Evolutionary conservation across 2,888 invertebrate species (phyloP).

Genomic region (Cosmorhoe ocellata): DNA sequence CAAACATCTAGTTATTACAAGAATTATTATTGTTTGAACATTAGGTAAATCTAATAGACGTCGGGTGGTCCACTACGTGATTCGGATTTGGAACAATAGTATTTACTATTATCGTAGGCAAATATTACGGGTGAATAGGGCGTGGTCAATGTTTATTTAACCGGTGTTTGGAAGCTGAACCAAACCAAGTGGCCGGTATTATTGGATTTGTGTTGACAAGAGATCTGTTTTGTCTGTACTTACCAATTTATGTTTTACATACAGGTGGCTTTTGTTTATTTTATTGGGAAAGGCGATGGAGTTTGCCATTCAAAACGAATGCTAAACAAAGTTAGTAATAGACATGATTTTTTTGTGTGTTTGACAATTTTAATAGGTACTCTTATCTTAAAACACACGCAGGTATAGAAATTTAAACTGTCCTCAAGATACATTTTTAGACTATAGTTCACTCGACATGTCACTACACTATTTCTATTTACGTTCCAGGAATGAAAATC

Average conservation of each 20-base stretch:
- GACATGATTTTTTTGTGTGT: neutral
- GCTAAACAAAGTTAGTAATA: too few species aligned
- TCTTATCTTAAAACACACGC: too few species aligned
- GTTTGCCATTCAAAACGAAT: neutral
- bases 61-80: slow-evolving; percentile 40
- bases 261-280: slow-evolving; percentile 15
- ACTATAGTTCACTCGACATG: too few species aligned
- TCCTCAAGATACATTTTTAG: too few species aligned
- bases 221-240: slow-evolving; percentile 19
- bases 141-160: slow-evolving; percentile 32
- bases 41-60: slow-evolving; percentile 26
- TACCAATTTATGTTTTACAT: slow-evolving; percentile 21
- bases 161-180: slow-evolving; percentile 26
- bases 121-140: slow-evolving; percentile 26
- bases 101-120: slow-evolving; percentile 25
- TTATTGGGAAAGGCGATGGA: slow-evolving; percentile 6
- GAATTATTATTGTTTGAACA: slow-evolving; percentile 42
- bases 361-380: too few species aligned
- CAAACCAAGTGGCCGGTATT: slow-evolving; percentile 20
- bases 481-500: too few species aligned
- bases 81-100: slow-evolving; percentile 27
- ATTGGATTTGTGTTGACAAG: slow-evolving; percentile 30
- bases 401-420: too few species aligned
- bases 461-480: too few species aligned
- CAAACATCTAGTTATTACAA: slow-evolving; percentile 46